Evolutionary conservation across 2,888 invertebrate species (phyloP).

Genomic region (Acleris literana): DNA sequence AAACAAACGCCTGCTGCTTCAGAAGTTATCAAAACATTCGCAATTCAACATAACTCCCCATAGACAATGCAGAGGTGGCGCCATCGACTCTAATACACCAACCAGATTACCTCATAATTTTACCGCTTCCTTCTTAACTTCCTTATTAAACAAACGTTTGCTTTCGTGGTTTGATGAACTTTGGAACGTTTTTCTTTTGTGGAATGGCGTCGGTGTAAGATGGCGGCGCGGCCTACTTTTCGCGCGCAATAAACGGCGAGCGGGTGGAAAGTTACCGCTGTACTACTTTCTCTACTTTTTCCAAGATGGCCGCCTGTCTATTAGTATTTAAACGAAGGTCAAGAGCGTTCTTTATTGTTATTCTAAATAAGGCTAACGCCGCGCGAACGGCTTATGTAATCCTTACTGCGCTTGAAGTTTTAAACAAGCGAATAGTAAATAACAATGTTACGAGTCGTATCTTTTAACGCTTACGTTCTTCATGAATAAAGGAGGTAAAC

Average conservation of each 20-base stretch:
- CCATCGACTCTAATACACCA: constrained; percentile 43
- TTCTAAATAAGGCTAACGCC: constrained; percentile 8
- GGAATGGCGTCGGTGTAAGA: constrained; percentile 52
- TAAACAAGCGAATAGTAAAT: neutral
- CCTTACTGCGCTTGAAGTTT: constrained; percentile 3
- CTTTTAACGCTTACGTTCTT: constrained; percentile 6
- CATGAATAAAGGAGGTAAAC: neutral
- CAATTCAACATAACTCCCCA: constrained; percentile 54
- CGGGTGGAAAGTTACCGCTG: constrained; percentile 82
- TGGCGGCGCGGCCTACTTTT: constrained; percentile 81
- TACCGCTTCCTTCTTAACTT: constrained; percentile 42
- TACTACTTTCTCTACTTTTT: constrained; percentile 84
- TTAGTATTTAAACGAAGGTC: constrained; percentile 70
- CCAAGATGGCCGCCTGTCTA: constrained; percentile 76
- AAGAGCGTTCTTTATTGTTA: constrained; percentile 51
- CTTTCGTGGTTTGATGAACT: constrained; percentile 12
- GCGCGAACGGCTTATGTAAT: constrained; percentile 12
- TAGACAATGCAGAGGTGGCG: constrained; percentile 66
- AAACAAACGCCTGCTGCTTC: constrained; percentile 54
- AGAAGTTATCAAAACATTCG: constrained; percentile 67
- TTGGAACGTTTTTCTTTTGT: constrained; percentile 7
- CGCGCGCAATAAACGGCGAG: constrained; percentile 72
- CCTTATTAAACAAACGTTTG: constrained; percentile 17
- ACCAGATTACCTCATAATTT: constrained; percentile 36
- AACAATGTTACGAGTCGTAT: neutral